Percentiles rank a stretch among this genome's conserved stretches.
These are phyloP conservation scores for Sciurus carolinensis DNA, from an alignment of 2,797 vertebrate genomes.

Conservation along the genomic window DNA sequence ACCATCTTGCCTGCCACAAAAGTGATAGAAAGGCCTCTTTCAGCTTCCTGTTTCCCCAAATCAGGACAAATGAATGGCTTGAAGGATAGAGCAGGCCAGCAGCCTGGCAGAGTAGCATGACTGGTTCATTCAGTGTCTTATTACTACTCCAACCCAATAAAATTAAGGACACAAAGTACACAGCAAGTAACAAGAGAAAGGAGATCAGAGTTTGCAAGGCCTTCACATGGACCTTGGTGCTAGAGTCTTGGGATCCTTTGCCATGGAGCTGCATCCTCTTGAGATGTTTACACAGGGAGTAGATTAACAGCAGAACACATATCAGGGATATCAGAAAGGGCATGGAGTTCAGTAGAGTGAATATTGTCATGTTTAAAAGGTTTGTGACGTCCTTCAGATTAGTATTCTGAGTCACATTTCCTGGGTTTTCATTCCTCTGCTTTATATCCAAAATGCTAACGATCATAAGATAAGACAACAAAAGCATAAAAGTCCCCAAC, in stretches of 20 bases:
- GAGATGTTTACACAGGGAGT: constrained; percentile 67
- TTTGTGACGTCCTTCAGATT: fast-evolving
- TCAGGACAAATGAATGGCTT: constrained; percentile 57
- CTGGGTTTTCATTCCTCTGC: not conserved
- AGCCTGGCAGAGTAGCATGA: fast-evolving
- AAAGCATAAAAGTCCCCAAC: not conserved
- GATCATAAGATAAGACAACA: not conserved
- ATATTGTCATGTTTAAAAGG: not conserved
- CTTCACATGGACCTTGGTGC: constrained; percentile 2
- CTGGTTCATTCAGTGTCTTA: fast-evolving
- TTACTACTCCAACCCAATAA: not conserved
- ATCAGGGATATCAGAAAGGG: not conserved
- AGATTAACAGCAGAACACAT: constrained; percentile 44
- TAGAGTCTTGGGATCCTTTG: not conserved
- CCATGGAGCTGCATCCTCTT: not conserved
- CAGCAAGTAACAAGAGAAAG: constrained; percentile 46
- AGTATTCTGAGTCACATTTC: not conserved
- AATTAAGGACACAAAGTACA: not conserved
- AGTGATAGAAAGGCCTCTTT: not conserved
- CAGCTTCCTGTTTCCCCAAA: constrained; percentile 72
- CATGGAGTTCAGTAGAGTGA: not conserved
- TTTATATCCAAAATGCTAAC: fast-evolving
- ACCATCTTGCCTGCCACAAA: not conserved
- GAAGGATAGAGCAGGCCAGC: not conserved
- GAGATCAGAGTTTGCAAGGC: constrained; percentile 30